These are phyloP conservation scores for Palythoa grandiflora DNA, from an alignment of 92 coral and sea anemone genomes.

Conservation along the genomic window DNA sequence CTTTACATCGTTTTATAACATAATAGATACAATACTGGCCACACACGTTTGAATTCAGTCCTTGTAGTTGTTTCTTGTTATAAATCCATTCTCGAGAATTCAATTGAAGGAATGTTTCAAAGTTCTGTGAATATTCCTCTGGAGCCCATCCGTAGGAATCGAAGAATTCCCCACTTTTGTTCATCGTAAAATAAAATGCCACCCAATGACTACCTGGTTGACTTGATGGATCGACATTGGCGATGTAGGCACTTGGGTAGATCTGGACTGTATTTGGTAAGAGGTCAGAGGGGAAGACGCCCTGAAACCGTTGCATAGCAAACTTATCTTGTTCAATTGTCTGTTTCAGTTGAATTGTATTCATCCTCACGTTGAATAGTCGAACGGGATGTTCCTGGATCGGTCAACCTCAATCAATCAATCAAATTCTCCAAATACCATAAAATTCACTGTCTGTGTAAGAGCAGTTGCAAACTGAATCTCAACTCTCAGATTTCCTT, in stretches of 20 bases:
- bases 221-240: constrained; percentile 53
- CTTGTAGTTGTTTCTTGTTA: constrained; percentile 45
- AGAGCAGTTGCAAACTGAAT: constrained; percentile 58
- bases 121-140: constrained; percentile 29
- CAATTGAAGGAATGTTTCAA: constrained; percentile 34
- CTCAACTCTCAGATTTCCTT: constrained; percentile 53
- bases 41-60: constrained; percentile 54
- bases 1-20: constrained; percentile 55
- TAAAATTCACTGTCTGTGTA: constrained; percentile 31
- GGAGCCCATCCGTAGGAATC: constrained; percentile 65
- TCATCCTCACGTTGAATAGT: constrained; percentile 54
- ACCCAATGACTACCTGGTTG: constrained; percentile 63
- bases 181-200: constrained; percentile 56
- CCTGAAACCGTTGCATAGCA: constrained; percentile 46
- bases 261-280: constrained; percentile 39
- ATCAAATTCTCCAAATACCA: constrained; percentile 57
- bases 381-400: constrained; percentile 50
- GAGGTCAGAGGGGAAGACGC: constrained; percentile 56
- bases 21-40: constrained; percentile 65
- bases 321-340: constrained; percentile 20
- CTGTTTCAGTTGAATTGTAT: constrained; percentile 35
- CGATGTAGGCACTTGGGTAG: constrained; percentile 59
- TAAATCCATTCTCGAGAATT: constrained; percentile 37
- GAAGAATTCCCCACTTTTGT: constrained; percentile 64
- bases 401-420: constrained; percentile 46